Base-by-base conservation (phyloP, 2,888 invertebrate genomes). In the Meta bourneti region DNA sequence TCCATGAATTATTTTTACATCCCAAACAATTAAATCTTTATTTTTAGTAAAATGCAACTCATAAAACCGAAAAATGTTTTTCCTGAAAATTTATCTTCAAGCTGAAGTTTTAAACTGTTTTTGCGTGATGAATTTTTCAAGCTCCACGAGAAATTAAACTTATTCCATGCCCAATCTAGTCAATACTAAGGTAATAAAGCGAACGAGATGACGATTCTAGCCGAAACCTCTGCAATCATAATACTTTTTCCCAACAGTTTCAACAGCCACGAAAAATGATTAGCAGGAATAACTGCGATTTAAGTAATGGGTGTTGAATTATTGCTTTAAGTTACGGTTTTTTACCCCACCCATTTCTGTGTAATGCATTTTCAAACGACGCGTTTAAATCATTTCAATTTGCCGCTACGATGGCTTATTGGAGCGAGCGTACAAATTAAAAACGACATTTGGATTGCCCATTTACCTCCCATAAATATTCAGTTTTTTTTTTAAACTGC, bases 301-400 rank as follows among this genome's bases (percentile, higher is more conserved):
- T 75, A 51, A 34, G 34, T 75, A 75, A 84, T 49, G 75, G 61
- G 16, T 7, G n/a, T 61, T 84, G 54, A 7, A 52, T 74, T 48
- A 75, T 61, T 84, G 34, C 83, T 82, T 83, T n/a, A 8, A n/a
- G 20, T 74, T 34, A 75, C n/a, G 51, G 11, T 78, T 82, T 72
- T 74, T 74, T 61, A 9, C 20, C 51, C 20, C 34, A 8, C 48
- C 34, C 16, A 74, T 61, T 61, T 61, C 16, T 5, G 61, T 9
- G 61, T 5, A 61, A 61, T 61, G 16, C 61, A 48, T 75, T 61
- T 84, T 61, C n/a, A 84, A 84, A 84, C 48, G 84, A 61, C 74
- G 34, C 75, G 54, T 84, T 84, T 84, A 84, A 84, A 84, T 20
- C n/a, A 75, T 34, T 61, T 75, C 61, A 61, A 61, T 61, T 61